These are phyloP conservation scores for Passer montanus DNA, from an alignment of 2,113 vertebrate species.

Conservation along the genomic window DNA sequence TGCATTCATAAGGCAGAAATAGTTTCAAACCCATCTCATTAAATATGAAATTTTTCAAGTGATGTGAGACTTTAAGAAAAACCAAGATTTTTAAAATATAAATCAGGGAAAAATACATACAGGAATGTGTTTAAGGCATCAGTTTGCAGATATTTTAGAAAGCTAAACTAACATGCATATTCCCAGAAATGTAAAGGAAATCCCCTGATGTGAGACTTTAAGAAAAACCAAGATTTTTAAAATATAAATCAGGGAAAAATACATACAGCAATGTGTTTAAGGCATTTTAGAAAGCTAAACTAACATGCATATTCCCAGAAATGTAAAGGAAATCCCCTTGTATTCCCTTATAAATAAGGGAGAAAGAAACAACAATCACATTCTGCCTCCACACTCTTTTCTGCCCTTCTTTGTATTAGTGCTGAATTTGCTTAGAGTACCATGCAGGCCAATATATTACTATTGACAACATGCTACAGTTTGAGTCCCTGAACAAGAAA, in stretches of 20 bases:
- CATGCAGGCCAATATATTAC: background rate
- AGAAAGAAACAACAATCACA: background rate
- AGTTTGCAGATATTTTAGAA: too few relatives aligned
- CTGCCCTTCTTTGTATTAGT: background rate
- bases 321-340: background rate
- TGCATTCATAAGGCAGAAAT: background rate
- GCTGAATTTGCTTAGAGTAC: background rate
- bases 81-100: background rate
- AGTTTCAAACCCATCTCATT: background rate
- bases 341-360: background rate
- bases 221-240: background rate
- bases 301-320: background rate
- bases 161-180: background rate
- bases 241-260: background rate
- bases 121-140: too few relatives aligned
- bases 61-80: background rate
- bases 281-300: background rate
- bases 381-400: background rate
- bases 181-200: background rate
- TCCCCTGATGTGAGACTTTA: background rate
- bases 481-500: conserved; percentile 43
- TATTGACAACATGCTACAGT: conserved; percentile 42
- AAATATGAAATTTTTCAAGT: background rate
- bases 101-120: background rate
- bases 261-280: background rate